These are phyloP conservation scores for Hippocampus barbouri DNA, from an alignment of 2,113 vertebrate genomes.

Conservation along the genomic window DNA sequence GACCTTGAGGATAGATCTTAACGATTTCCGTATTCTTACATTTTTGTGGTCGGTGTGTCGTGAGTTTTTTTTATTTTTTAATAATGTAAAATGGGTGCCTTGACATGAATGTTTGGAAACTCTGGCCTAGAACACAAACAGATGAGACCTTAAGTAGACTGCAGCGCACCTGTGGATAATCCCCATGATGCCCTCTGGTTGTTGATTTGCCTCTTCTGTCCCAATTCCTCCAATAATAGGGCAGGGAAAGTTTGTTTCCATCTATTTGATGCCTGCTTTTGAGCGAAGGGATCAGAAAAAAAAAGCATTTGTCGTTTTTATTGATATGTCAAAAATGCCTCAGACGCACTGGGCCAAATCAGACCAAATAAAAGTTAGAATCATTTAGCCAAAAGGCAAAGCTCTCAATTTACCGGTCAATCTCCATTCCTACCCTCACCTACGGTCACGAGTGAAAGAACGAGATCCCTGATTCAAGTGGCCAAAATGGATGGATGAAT, in stretches of 20 bases:
- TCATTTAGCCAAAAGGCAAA: no score
- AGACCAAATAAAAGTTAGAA: no score
- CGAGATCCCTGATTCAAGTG: no score
- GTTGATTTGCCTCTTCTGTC: slow-evolving; percentile 41
- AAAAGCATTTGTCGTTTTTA: slow-evolving; percentile 7
- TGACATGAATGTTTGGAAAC: not conserved
- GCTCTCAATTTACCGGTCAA: no score
- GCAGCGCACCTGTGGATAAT: slow-evolving; percentile 69
- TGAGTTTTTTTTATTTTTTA: not conserved
- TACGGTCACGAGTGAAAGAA: no score
- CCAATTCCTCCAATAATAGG: slow-evolving; percentile 52
- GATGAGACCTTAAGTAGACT: slow-evolving; percentile 62
- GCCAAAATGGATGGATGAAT: no score
- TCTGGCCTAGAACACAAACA: slow-evolving; percentile 19
- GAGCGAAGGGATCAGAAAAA: slow-evolving; percentile 30
- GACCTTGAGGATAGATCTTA: not conserved
- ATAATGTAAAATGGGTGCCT: not conserved
- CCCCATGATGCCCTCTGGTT: slow-evolving; percentile 62
- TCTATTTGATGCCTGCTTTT: slow-evolving; percentile 29
- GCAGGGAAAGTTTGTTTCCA: slow-evolving; percentile 43
- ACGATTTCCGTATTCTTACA: not conserved
- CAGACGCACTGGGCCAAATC: not conserved
- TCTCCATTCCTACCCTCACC: no score
- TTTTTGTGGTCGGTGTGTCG: not conserved
- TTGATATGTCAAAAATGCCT: not conserved